Conservation (phyloP, 2,797 vertebrate genomes). For the Otolemur crassicaudatus region DNA sequence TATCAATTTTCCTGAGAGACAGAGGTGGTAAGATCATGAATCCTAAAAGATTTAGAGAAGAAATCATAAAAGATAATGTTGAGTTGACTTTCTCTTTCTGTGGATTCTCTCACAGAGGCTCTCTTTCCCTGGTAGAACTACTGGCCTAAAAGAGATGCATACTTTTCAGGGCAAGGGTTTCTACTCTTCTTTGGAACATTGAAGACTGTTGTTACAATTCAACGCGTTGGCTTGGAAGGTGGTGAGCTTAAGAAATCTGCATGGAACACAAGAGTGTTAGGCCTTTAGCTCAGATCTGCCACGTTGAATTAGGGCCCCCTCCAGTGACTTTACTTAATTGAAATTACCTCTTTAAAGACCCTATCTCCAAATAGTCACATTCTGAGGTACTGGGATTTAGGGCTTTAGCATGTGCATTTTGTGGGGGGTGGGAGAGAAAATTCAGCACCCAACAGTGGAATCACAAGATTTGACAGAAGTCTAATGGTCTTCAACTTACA, state of each 20-base stretch:
- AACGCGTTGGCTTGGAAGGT: not conserved
- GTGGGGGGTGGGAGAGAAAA: not conserved
- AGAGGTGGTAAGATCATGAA: not conserved
- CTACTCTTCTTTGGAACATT: not conserved
- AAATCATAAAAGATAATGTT: slow-evolving; percentile 18
- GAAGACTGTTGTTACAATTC: not conserved
- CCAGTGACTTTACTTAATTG: not conserved
- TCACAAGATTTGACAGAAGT: not conserved
- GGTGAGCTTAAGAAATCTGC: not conserved
- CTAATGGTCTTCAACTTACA: not conserved
- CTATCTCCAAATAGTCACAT: not conserved
- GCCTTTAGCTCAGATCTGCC: not conserved
- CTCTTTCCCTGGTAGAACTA: not conserved
- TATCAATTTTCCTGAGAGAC: slow-evolving; percentile 16
- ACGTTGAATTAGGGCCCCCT: not conserved
- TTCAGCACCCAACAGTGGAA: not conserved
- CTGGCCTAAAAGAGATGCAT: not conserved
- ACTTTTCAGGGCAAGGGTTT: not conserved
- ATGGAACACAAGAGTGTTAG: not conserved
- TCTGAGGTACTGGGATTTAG: not conserved
- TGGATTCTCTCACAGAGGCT: not conserved
- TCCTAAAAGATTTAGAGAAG: not conserved
- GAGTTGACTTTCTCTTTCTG: slow-evolving; percentile 2
- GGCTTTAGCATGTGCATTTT: not conserved
- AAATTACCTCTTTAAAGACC: not conserved